These are phyloP conservation scores for Sebastolobus altivelis DNA, from an alignment of 2,797 vertebrate species.

Conservation along the genomic window DNA sequence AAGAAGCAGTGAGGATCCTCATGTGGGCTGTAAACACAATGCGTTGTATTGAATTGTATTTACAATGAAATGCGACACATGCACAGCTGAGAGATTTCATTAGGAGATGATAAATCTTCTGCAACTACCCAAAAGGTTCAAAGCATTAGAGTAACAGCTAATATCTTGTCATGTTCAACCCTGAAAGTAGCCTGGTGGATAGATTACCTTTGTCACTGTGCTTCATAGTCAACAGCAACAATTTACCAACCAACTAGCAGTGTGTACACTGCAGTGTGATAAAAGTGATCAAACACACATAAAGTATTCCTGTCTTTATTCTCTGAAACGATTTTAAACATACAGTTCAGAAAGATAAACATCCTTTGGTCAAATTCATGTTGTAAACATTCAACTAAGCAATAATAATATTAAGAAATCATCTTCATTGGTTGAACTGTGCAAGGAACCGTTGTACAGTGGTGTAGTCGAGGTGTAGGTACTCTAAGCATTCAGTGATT, in stretches of 20 bases:
- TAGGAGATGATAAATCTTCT: background rate
- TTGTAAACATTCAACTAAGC: conserved; percentile 62
- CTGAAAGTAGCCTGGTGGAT: background rate
- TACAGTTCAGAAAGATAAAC: conserved; percentile 40
- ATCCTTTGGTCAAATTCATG: conserved; percentile 64
- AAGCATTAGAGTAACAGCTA: background rate
- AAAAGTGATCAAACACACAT: conserved; percentile 5
- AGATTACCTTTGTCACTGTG: background rate
- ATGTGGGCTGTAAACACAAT: conserved; percentile 7
- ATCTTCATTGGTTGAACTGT: conserved; percentile 56
- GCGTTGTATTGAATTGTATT: background rate
- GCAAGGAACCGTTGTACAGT: conserved; percentile 36
- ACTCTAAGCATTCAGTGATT: background rate
- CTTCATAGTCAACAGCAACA: background rate
- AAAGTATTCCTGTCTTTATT: conserved; percentile 60
- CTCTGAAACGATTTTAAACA: conserved; percentile 46
- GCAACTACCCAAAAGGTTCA: background rate
- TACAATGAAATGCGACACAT: background rate
- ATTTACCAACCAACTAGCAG: background rate
- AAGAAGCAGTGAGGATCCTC: background rate
- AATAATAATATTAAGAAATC: conserved; percentile 31
- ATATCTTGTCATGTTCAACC: background rate
- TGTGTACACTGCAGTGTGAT: background rate
- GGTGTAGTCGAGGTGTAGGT: background rate
- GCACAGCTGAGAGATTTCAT: background rate